Conservation (phyloP, 2,113 vertebrate genomes). For the Crypturellus undulatus region DNA sequence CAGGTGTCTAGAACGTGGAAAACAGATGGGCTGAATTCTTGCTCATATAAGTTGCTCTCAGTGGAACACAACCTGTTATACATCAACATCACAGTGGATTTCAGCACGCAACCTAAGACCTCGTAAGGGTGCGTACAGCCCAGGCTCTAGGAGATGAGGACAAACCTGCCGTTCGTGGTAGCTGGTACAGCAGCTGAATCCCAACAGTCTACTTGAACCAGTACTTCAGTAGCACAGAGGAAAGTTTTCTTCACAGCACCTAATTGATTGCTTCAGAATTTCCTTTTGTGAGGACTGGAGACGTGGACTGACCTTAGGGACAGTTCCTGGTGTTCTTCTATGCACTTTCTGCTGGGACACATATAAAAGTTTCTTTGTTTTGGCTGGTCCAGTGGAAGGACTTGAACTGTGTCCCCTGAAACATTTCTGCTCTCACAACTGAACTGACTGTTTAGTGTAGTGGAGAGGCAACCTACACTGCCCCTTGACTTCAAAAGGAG, state of each 20-base stretch:
- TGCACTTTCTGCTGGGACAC: slow-evolving; percentile 22
- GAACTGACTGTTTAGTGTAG: neutral
- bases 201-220: neutral
- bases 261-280: neutral
- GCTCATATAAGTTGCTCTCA: slow-evolving; percentile 86
- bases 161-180: neutral
- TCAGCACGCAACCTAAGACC: slow-evolving; percentile 58
- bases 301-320: accelerated
- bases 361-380: neutral
- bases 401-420: neutral
- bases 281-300: neutral
- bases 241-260: neutral
- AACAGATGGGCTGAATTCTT: slow-evolving; percentile 90
- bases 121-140: neutral
- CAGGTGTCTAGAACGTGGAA: slow-evolving; percentile 85
- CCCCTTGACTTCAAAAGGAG: neutral
- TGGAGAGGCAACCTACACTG: neutral
- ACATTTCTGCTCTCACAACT: neutral
- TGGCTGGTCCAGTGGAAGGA: neutral
- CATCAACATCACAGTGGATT: slow-evolving; percentile 91
- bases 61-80: slow-evolving; percentile 86
- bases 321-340: neutral
- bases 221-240: neutral
- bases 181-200: neutral
- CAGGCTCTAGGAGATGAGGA: neutral